Evolutionary conservation across 2,113 vertebrate genomes (phyloP), one percentile per base, ranked within the genome.

Genomic region (Triplophysa dalaica): DNA sequence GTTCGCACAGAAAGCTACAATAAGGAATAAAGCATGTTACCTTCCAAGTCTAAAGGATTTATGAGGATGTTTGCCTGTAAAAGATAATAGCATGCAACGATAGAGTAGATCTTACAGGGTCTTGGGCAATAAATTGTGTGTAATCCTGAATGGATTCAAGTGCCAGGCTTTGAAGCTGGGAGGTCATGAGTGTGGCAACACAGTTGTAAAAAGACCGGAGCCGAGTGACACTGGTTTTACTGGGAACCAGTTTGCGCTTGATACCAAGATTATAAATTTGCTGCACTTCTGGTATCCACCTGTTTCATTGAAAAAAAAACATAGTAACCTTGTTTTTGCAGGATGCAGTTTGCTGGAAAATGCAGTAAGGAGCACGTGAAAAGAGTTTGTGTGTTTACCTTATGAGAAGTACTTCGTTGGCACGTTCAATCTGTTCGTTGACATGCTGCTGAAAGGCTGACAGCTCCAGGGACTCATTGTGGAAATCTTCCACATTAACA

Each of bases 201-300:
- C 94, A 94, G 88, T 91, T 85, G 76, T 95, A 96, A 87, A 96
- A 98, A 68, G 94, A 92, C 60, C 90, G 88, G 48, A 95, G 67
- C 85, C 88, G 94, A 81, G 87, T 58, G 62, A 82, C 85, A 72
- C 83, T 93, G 80, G 84, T 89, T 62, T 82, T 86, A 24, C 81
- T 83, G 65, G 94, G 94, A 63, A 95, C 81, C 65, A 92, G 90
- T 60, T 91, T 94, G 66, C 67, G 85, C 81, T 92, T 94, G 88
- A 82, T 92, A 29, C 91, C 93, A 79, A 91, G 88, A 81, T 90
- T 90, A 89, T 91, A 95, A 83, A 96, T 95, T 75, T 93, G 90
- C 75, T 95, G 92, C 56, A 97, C 93, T 87, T 94, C 92, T 62
- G 91, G 88, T 86, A 94, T 79, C 96, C 96, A 98, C 75, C 96